Percentiles rank a stretch among this genome's conserved stretches.
These are phyloP conservation scores for Cryptus armator DNA, from an alignment of 2,888 invertebrate genomes.

Conservation along the genomic window DNA sequence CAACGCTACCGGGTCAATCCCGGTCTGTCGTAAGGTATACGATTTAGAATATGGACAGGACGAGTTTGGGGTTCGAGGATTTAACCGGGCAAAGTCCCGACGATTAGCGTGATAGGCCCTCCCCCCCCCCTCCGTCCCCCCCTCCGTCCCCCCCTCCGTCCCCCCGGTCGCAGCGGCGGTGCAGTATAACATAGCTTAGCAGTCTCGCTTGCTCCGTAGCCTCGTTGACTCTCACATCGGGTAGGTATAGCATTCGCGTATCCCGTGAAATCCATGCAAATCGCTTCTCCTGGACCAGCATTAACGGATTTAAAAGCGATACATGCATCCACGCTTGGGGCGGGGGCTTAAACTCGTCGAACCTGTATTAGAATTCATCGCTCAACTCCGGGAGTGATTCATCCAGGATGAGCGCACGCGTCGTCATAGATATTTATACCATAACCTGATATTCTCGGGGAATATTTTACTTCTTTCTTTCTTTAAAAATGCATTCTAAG, in stretches of 20 bases:
- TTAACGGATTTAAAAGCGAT: slow-evolving; percentile 84
- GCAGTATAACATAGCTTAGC: slow-evolving; percentile 47
- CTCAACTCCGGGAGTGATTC: slow-evolving; percentile 75
- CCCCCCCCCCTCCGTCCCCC: too few species aligned
- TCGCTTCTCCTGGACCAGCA: slow-evolving; percentile 77
- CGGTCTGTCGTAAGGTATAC: slow-evolving; percentile 12
- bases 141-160: not conserved
- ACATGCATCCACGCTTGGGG: slow-evolving; percentile 75
- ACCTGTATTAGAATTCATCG: slow-evolving; percentile 78
- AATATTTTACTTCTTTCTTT: not conserved
- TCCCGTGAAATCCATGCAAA: slow-evolving; percentile 80
- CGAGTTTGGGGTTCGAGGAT: slow-evolving; percentile 27
- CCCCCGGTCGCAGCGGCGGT: slow-evolving; percentile 69
- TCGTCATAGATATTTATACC: slow-evolving; percentile 17
- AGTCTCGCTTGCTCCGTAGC: slow-evolving; percentile 23
- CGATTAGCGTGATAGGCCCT: slow-evolving; percentile 74
- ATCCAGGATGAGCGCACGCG: slow-evolving; percentile 68
- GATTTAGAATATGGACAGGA: slow-evolving; percentile 34
- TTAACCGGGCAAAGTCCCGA: slow-evolving; percentile 71
- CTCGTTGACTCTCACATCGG: slow-evolving; percentile 29
- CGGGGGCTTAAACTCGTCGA: slow-evolving; percentile 73
- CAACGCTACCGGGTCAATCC: slow-evolving; percentile 63
- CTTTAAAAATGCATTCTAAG: not conserved
- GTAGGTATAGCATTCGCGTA: slow-evolving; percentile 4
- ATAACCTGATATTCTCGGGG: slow-evolving; percentile 7